A percentile compares a stretch with the other conserved stretches of the same genome.
phyloP scores from a whole-genome alignment of 64 coral and sea anemone genomes.

The Porites australiensis region DNA sequence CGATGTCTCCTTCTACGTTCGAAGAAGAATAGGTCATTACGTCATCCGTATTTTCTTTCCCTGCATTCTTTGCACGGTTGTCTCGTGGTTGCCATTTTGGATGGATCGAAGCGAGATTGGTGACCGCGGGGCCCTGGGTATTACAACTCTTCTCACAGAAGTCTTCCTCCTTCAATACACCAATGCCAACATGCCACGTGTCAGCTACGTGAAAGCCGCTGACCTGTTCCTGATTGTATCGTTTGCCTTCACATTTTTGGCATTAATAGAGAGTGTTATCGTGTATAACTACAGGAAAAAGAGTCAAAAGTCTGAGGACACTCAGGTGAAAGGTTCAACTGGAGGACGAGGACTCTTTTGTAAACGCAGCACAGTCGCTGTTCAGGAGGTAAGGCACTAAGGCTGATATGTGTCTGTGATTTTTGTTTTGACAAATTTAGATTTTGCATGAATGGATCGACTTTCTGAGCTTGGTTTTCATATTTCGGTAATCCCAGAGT shows the following conservation, averaged over 20 bases:
- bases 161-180: conserved; percentile 71
- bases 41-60: conserved; percentile 79
- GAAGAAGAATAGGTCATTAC: conserved; percentile 72
- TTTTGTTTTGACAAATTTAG: too few species aligned
- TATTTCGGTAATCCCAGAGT: too few species aligned
- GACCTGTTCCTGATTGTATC: conserved; percentile 76
- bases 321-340: not conserved
- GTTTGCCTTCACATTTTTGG: conserved; percentile 64
- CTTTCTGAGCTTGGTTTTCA: too few species aligned
- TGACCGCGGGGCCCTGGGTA: conserved; percentile 69
- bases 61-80: conserved; percentile 74
- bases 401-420: too few species aligned
- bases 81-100: conserved; percentile 82
- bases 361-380: not conserved
- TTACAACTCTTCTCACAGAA: conserved; percentile 73
- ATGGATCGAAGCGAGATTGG: conserved; percentile 77
- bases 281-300: conserved; percentile 60
- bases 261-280: conserved; percentile 66
- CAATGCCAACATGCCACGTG: conserved; percentile 65
- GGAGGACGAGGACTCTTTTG: conserved; percentile 3
- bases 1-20: conserved; percentile 50
- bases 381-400: not conserved
- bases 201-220: conserved; percentile 80
- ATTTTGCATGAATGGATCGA: not conserved
- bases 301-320: not conserved